Evolutionary conservation across 2,888 invertebrate genomes (phyloP).

Genomic region (Zootermopsis nevadensis): DNA sequence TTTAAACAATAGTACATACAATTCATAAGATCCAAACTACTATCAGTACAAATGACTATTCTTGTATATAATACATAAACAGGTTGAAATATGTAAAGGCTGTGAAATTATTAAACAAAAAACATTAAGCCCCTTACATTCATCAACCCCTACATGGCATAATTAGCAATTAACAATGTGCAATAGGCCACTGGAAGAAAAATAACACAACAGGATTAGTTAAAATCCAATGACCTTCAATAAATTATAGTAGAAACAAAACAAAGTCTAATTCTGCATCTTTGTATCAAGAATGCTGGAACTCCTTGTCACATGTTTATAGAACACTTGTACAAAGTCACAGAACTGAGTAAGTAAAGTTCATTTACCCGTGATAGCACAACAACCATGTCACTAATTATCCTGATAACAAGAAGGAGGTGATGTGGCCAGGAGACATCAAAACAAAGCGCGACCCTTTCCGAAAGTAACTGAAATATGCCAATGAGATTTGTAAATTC

Average conservation of each 20-base stretch:
- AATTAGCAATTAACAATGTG: slow-evolving; percentile 8
- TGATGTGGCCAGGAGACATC: not conserved
- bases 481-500: not conserved
- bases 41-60: not conserved
- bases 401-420: slow-evolving; percentile 10
- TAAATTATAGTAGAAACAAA: not conserved
- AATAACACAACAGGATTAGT: slow-evolving; percentile 10
- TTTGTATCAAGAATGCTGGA: not conserved
- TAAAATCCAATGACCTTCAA: slow-evolving; percentile 20
- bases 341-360: not conserved
- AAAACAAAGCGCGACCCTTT: not conserved
- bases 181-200: slow-evolving; percentile 25
- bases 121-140: not conserved
- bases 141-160: not conserved
- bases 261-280: not conserved
- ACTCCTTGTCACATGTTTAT: not conserved
- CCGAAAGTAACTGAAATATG: not conserved
- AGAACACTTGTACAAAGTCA: not conserved
- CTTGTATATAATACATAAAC: not conserved
- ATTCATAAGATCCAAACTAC: slow-evolving; percentile 12
- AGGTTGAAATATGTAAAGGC: not conserved
- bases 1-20: slow-evolving; percentile 18
- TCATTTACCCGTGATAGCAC: slow-evolving; percentile 14
- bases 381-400: not conserved
- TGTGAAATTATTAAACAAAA: not conserved